Percentiles rank a stretch among this genome's conserved stretches.
Evolutionary conservation across 2,888 invertebrate species (phyloP).

Genomic region (Heteromyza rotundicornis): DNA sequence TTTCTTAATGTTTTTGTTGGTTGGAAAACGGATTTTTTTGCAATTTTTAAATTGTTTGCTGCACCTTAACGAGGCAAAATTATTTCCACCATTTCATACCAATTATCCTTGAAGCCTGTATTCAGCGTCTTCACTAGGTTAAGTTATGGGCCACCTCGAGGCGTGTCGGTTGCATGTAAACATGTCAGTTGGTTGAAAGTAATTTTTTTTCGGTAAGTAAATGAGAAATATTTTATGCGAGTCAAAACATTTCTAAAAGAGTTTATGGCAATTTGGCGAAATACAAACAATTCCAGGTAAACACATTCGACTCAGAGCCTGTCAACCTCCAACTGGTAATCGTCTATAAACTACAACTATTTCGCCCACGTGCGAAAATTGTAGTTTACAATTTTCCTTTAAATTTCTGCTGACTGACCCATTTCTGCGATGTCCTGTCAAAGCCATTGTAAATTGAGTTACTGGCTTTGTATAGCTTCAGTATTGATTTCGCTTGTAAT

Average conservation of each 20-base stretch:
- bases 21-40: background rate
- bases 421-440: background rate
- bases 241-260: too few species aligned
- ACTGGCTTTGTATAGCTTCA: background rate
- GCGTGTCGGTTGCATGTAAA: slow-evolving; percentile 2
- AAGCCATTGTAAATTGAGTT: too few species aligned
- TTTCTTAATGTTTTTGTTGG: background rate
- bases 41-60: background rate
- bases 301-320: too few species aligned
- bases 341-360: too few species aligned
- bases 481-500: background rate
- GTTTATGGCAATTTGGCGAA: too few species aligned
- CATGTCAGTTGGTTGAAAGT: background rate
- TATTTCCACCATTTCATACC: too few species aligned
- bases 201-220: too few species aligned
- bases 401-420: background rate
- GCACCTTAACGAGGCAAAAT: background rate
- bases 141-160: background rate
- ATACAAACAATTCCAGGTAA: too few species aligned
- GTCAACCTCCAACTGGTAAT: too few species aligned
- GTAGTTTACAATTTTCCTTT: slow-evolving; percentile 5
- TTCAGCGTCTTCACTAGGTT: too few species aligned
- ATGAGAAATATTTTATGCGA: too few species aligned
- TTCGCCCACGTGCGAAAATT: background rate
- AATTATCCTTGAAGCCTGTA: too few species aligned